Conservation (phyloP, 2,113 vertebrate genomes). For the Syngnathus scovelli region DNA sequence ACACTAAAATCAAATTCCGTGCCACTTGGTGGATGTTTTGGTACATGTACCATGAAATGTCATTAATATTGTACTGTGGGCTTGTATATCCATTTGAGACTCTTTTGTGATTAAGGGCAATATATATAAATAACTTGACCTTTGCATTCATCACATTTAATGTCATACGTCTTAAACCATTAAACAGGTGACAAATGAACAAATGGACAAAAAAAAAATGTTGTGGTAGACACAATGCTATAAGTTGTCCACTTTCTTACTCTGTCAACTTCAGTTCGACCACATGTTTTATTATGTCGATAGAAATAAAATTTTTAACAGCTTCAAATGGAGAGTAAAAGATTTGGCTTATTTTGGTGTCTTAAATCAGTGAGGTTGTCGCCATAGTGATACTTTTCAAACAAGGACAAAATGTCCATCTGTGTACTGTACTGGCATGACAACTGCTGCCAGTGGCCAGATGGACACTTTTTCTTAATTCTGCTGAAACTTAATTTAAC, state of each 20-base stretch:
- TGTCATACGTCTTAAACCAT: too few relatives aligned
- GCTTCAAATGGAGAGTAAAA: background rate
- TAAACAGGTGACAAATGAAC: too few relatives aligned
- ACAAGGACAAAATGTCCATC: constrained; percentile 27
- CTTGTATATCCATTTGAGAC: too few relatives aligned
- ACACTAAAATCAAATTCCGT: too few relatives aligned
- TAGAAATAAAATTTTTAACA: background rate
- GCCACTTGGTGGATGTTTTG: too few relatives aligned
- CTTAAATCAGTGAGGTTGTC: background rate
- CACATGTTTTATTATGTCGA: background rate
- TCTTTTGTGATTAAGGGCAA: too few relatives aligned
- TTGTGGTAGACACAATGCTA: background rate
- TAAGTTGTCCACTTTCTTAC: background rate
- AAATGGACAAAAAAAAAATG: background rate
- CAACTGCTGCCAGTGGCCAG: constrained; percentile 27
- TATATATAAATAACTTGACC: too few relatives aligned
- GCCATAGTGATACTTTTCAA: constrained; percentile 3
- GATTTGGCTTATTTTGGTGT: background rate
- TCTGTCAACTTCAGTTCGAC: background rate
- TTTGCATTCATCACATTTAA: too few relatives aligned
- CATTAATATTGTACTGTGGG: too few relatives aligned
- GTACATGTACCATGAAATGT: too few relatives aligned
- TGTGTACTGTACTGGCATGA: constrained; percentile 17
- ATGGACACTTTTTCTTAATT: constrained; percentile 12
- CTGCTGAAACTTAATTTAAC: constrained; percentile 37